A percentile compares a stretch with the other conserved stretches of the same genome.
phyloP scores from a whole-genome alignment of 2,113 vertebrate genomes.

The Xenopus tropicalis region UCB_Xtro_10.0 CM004448.2:13131001-13131500 shows the following conservation, averaged over 20 bases:
- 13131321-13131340: conserved; percentile 57
- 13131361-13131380: conserved; percentile 43
- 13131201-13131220: conserved; percentile 34
- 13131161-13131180: conserved; percentile 7
- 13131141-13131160: neutral
- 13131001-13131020: too few species aligned
- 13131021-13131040: too few species aligned
- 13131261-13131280: conserved; percentile 58
- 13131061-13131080: too few species aligned
- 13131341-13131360: conserved; percentile 51
- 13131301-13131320: conserved; percentile 43
- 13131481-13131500: neutral
- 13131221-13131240: conserved; percentile 42
- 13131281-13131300: conserved; percentile 54
- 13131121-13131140: neutral
- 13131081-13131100: too few species aligned
- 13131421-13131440: conserved; percentile 1
- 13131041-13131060: too few species aligned
- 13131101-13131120: neutral
- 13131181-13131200: conserved; percentile 16
- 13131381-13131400: conserved; percentile 16
- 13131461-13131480: conserved; percentile 4
- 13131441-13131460: conserved; percentile 11
- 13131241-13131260: conserved; percentile 49
- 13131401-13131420: neutral